phyloP scores from a whole-genome alignment of 2,797 vertebrate species.

The Rhinichthys osculus region DNA sequence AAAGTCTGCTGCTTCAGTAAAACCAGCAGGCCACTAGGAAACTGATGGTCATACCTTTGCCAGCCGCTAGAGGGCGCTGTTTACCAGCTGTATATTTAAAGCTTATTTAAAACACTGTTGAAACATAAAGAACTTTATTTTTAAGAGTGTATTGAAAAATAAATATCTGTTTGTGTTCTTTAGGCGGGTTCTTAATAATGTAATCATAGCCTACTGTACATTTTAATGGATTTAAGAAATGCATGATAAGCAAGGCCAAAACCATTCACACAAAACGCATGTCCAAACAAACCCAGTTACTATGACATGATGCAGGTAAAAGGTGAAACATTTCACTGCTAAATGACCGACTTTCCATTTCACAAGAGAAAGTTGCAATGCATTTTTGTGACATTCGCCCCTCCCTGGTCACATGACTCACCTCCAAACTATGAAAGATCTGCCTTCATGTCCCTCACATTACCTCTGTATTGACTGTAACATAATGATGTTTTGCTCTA shows the following conservation, averaged over 20 bases:
- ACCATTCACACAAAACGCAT: neutral
- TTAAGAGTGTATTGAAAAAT: neutral
- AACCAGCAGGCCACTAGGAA: neutral
- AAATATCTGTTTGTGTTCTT: neutral
- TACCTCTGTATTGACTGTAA: neutral
- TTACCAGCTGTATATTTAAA: neutral
- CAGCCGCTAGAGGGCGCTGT: constrained; percentile 12
- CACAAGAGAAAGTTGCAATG: neutral
- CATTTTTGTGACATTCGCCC: neutral
- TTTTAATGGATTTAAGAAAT: neutral
- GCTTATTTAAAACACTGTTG: neutral
- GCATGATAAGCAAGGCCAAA: neutral
- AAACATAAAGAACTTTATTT: neutral
- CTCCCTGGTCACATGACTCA: constrained; percentile 3
- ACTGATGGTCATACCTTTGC: neutral
- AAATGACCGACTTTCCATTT: neutral
- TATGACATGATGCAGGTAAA: neutral
- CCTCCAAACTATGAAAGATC: neutral
- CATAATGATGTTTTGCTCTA: neutral
- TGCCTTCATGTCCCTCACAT: neutral
- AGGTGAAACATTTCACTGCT: neutral
- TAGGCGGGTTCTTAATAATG: neutral
- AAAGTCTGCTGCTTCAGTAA: neutral
- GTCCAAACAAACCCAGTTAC: neutral
- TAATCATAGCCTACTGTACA: neutral